These are phyloP conservation scores for Parapsyche elsis DNA, from an alignment of 1,140 invertebrate species.

Conservation along the genomic window DNA sequence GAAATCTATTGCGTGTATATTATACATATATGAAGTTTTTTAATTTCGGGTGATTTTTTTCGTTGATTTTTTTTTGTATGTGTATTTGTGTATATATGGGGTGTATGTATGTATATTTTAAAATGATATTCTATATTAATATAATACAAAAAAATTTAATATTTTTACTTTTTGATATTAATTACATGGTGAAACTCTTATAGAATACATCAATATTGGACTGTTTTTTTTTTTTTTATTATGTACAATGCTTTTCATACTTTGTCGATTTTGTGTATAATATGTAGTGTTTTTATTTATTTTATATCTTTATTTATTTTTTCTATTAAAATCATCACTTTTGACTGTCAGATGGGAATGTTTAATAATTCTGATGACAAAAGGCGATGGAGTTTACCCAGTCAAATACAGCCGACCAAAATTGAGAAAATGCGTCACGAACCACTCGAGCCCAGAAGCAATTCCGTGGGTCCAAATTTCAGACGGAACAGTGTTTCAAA, in stretches of 20 bases:
- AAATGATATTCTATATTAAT: neutral
- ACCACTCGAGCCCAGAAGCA: slow-evolving; percentile 38
- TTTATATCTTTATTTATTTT: slow-evolving; percentile 7
- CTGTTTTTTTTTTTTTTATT: slow-evolving; percentile 46
- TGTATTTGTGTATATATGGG: neutral
- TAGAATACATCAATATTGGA: slow-evolving; percentile 53
- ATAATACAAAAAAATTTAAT: neutral
- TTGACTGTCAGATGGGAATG: slow-evolving; percentile 35
- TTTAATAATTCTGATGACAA: slow-evolving; percentile 56
- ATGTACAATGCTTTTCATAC: slow-evolving; percentile 20
- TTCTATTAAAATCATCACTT: slow-evolving; percentile 11
- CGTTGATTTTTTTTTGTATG: neutral
- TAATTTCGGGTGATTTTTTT: neutral
- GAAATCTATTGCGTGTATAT: slow-evolving; percentile 1
- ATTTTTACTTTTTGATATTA: too few relatives aligned
- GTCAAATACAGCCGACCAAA: slow-evolving; percentile 3
- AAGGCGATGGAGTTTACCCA: slow-evolving; percentile 65
- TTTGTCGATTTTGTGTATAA: slow-evolving; percentile 18
- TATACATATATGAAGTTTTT: neutral
- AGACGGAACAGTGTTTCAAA: slow-evolving; percentile 58
- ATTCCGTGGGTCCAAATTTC: slow-evolving; percentile 45
- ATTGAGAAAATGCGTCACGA: slow-evolving; percentile 31
- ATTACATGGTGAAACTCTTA: neutral
- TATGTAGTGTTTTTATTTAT: slow-evolving; percentile 13
- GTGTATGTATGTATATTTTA: too few relatives aligned